Conservation (phyloP, 2,797 vertebrate genomes). For the Poeciliopsis turneri region DNA sequence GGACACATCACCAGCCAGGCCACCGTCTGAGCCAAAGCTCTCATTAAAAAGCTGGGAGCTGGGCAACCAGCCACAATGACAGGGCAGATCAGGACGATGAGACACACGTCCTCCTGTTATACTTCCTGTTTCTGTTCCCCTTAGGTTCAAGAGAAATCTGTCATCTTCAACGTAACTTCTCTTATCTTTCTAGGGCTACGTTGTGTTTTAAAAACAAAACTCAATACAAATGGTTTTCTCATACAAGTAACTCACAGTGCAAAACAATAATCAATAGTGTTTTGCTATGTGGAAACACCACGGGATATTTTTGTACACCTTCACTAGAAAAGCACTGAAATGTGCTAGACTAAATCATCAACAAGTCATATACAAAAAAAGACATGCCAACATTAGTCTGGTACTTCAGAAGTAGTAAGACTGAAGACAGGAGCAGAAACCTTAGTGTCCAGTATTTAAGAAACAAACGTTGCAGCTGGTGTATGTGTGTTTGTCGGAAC, state of each 20-base stretch:
- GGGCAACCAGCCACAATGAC: conserved; percentile 54
- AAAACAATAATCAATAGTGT: not conserved
- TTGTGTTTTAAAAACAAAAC: not conserved
- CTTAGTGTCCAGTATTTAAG: not conserved
- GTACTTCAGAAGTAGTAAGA: not conserved
- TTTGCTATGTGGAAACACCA: not conserved
- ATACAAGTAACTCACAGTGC: not conserved
- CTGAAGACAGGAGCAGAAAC: not conserved
- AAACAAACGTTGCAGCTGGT: not conserved
- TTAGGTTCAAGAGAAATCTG: conserved; percentile 34
- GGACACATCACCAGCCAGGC: conserved; percentile 47
- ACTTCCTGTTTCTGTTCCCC: conserved; percentile 69
- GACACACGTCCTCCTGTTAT: conserved; percentile 60
- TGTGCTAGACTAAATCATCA: not conserved
- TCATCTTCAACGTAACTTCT: conserved; percentile 21
- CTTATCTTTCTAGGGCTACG: not conserved
- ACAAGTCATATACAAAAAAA: not conserved
- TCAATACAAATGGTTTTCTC: not conserved
- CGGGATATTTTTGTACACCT: not conserved
- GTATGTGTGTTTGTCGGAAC: not conserved
- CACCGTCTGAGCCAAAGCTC: conserved; percentile 51
- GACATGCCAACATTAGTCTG: not conserved
- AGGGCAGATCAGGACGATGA: conserved; percentile 62
- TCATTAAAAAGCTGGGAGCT: conserved; percentile 53
- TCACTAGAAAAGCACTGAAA: not conserved